Conservation (phyloP, 2,797 vertebrate species). For the Hozukius guyotensis region DNA sequence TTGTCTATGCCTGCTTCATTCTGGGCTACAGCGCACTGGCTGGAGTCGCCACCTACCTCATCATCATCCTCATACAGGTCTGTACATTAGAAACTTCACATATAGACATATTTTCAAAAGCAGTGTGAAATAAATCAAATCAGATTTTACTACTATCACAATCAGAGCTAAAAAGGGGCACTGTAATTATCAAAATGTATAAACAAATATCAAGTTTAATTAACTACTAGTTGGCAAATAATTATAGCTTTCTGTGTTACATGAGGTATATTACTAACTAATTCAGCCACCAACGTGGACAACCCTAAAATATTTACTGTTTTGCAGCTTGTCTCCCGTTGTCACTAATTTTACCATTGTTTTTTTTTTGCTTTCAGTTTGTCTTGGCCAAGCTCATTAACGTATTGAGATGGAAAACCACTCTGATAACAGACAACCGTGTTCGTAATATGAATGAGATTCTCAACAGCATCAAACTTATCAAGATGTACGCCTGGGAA, state of each 20-base stretch:
- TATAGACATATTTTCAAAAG: background rate
- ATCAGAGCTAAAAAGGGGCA: background rate
- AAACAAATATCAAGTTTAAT: background rate
- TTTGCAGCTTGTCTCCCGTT: background rate
- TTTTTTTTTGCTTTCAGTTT: constrained; percentile 68
- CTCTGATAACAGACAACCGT: constrained; percentile 79
- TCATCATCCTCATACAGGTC: constrained; percentile 86
- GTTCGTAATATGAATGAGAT: constrained; percentile 87
- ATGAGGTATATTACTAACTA: background rate
- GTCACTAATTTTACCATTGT: background rate
- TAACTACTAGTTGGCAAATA: background rate
- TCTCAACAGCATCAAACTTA: constrained; percentile 88
- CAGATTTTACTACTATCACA: background rate
- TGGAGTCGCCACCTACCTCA: constrained; percentile 75
- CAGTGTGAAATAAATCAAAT: background rate
- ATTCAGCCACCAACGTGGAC: background rate
- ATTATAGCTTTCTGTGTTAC: background rate
- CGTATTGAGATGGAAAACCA: constrained; percentile 70
- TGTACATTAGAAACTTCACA: background rate
- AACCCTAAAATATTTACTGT: background rate
- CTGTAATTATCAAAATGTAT: background rate
- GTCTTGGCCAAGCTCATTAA: constrained; percentile 77
- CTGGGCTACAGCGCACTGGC: constrained; percentile 84
- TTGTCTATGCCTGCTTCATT: constrained; percentile 77
- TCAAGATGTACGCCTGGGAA: constrained; percentile 90